phyloP scores from a whole-genome alignment of 2,797 vertebrate genomes.

The Nyctalus aviator region DNA sequence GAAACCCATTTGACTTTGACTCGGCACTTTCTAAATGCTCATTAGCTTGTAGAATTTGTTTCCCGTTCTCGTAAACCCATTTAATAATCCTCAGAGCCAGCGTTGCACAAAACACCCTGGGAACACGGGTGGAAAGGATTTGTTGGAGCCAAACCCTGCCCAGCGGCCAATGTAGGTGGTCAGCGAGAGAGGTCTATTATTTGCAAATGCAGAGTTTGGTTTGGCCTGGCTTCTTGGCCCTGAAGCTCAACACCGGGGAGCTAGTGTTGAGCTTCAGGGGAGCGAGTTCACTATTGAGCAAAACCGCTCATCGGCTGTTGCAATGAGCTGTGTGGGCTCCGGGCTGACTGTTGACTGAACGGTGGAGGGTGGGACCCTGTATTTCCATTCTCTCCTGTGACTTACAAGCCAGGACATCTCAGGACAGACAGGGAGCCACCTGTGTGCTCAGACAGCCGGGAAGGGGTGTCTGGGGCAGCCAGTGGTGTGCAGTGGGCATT shows the following conservation, averaged over 20 bases:
- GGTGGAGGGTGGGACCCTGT: neutral
- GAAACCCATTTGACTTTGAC: constrained; percentile 29
- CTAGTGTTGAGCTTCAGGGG: neutral
- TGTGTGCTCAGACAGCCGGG: neutral
- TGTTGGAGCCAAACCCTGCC: constrained; percentile 44
- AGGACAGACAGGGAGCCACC: neutral
- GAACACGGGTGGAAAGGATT: constrained; percentile 68
- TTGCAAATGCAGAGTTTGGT: constrained; percentile 55
- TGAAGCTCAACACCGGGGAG: neutral
- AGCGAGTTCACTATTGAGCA: neutral
- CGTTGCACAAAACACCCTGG: constrained; percentile 65
- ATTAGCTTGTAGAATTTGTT: constrained; percentile 26
- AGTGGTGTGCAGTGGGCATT: neutral
- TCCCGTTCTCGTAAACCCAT: constrained; percentile 42
- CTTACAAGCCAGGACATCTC: neutral
- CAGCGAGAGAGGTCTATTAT: constrained; percentile 58
- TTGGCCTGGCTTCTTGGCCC: constrained; percentile 60
- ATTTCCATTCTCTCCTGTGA: neutral
- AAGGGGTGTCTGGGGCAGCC: neutral
- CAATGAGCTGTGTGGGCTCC: neutral
- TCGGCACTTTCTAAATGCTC: constrained; percentile 39
- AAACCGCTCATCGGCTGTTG: neutral
- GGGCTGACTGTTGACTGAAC: neutral
- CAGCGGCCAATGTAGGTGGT: constrained; percentile 59
- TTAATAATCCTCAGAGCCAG: constrained; percentile 39